Evolutionary conservation across 2,888 invertebrate species (phyloP).

Genomic region (Tortrix viridana): DNA sequence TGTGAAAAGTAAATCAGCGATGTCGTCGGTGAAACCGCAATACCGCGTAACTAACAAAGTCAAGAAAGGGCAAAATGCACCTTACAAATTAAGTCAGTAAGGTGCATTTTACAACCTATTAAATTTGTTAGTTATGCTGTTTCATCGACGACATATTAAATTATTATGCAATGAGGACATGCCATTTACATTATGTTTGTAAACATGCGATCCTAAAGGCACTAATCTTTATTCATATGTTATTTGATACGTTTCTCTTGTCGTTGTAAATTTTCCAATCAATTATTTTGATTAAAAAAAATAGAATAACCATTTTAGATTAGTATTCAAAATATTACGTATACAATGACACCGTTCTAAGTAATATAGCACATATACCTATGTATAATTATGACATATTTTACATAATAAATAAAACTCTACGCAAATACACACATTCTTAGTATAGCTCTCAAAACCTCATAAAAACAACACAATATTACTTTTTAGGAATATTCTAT

Average conservation of each 20-base stretch:
- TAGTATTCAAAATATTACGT: constrained; percentile 18
- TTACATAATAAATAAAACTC: neutral
- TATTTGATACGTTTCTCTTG: constrained; percentile 23
- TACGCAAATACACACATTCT: too few relatives aligned
- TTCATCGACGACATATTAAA: neutral
- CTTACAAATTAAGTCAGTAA: too few relatives aligned
- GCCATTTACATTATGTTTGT: neutral
- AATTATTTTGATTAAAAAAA: constrained; percentile 4
- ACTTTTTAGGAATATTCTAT: too few relatives aligned
- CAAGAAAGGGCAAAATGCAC: too few relatives aligned
- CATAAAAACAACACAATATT: too few relatives aligned
- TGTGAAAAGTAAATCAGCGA: too few relatives aligned
- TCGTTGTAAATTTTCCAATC: constrained; percentile 28
- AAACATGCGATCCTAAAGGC: constrained; percentile 29
- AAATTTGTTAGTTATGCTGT: too few relatives aligned
- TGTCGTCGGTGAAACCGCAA: too few relatives aligned
- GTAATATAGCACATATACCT: constrained; percentile 1
- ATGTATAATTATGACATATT: neutral
- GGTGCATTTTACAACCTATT: too few relatives aligned
- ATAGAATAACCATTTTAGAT: neutral
- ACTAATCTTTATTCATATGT: constrained; percentile 33
- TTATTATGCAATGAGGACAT: neutral
- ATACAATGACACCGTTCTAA: constrained; percentile 23
- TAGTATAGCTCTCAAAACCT: too few relatives aligned
- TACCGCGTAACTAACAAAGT: too few relatives aligned